Conservation (phyloP, 2,113 vertebrate genomes). For the Ahaetulla prasina region DNA sequence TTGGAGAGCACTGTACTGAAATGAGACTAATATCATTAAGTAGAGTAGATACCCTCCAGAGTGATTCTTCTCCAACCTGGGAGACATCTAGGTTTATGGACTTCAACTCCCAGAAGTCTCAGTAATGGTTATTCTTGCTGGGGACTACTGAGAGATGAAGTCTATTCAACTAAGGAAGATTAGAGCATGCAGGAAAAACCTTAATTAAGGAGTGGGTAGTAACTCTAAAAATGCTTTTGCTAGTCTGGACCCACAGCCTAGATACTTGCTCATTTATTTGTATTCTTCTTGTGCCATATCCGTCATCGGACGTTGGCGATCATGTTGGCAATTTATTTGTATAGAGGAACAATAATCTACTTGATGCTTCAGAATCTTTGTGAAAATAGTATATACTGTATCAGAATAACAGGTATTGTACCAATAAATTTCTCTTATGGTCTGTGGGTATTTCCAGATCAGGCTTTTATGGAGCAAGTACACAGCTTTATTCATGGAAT, state of each 20-base stretch:
- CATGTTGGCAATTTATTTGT: neutral
- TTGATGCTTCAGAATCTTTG: neutral
- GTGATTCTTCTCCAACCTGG: neutral
- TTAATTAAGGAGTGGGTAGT: neutral
- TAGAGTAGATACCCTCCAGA: neutral
- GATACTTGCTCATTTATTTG: neutral
- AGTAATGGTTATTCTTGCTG: neutral
- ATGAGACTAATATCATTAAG: neutral
- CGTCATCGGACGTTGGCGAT: no score
- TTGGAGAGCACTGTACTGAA: neutral
- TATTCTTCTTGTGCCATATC: no score
- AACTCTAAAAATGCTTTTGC: neutral
- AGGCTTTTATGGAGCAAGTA: neutral
- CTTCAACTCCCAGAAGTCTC: neutral
- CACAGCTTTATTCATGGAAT: neutral
- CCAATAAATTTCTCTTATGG: rapidly evolving
- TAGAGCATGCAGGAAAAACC: neutral
- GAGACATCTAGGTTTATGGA: neutral
- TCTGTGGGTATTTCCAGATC: neutral
- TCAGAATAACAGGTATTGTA: rapidly evolving
- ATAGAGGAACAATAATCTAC: neutral
- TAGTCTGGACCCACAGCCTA: neutral
- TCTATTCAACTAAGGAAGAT: neutral
- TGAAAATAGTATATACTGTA: neutral
- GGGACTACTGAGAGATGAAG: neutral